phyloP scores from a whole-genome alignment of 1,140 invertebrate genomes.

The Ladona fulva region DNA sequence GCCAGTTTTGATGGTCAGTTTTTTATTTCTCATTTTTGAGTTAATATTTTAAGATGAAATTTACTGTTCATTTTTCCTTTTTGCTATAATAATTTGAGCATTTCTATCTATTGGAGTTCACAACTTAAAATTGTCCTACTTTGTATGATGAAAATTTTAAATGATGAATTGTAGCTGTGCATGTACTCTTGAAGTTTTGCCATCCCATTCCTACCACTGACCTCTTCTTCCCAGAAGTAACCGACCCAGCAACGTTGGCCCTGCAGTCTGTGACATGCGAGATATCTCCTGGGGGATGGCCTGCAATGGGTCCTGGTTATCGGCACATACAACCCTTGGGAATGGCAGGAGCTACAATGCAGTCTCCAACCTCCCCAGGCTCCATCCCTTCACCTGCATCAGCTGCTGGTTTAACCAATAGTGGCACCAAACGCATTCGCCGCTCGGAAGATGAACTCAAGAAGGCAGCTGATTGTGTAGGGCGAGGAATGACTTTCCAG shows the following conservation, averaged over 20 bases:
- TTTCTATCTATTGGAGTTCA: too few species aligned
- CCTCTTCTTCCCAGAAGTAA: background rate
- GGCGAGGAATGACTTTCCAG: slow-evolving; percentile 69
- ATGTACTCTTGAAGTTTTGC: too few species aligned
- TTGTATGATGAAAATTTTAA: too few species aligned
- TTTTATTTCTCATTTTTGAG: too few species aligned
- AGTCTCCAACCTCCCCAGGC: background rate
- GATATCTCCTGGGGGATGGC: background rate
- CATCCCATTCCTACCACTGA: background rate
- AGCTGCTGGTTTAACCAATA: background rate
- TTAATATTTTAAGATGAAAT: too few species aligned
- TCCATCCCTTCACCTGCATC: background rate
- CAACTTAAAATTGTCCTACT: too few species aligned
- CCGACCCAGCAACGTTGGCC: background rate
- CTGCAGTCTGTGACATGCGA: background rate
- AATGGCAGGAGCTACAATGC: background rate
- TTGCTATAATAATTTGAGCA: too few species aligned
- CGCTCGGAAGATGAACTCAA: slow-evolving; percentile 63
- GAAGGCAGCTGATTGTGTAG: slow-evolving; percentile 67
- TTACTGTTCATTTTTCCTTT: too few species aligned
- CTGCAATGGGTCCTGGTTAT: background rate
- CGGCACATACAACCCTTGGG: background rate
- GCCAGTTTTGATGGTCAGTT: too few species aligned
- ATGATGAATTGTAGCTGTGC: too few species aligned
- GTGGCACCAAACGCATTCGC: slow-evolving; percentile 39